These are phyloP conservation scores for Peucedramus taeniatus DNA, from an alignment of 2,113 vertebrate genomes.

Conservation along the genomic window DNA sequence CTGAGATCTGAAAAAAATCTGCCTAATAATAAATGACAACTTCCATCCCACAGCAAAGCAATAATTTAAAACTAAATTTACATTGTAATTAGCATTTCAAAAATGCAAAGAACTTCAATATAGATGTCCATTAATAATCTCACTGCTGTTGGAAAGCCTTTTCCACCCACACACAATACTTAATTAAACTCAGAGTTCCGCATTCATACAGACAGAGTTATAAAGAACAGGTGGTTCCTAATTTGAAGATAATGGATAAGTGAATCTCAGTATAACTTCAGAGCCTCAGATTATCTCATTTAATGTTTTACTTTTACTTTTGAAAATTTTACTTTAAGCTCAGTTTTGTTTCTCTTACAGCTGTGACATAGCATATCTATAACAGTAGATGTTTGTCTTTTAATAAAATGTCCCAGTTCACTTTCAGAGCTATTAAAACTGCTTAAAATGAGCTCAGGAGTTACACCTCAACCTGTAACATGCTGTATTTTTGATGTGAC, in stretches of 20 bases:
- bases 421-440: neutral
- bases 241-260: slow-evolving; percentile 68
- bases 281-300: slow-evolving; percentile 42
- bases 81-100: slow-evolving; percentile 80
- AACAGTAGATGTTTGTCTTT: neutral
- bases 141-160: slow-evolving; percentile 66
- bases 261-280: slow-evolving; percentile 51
- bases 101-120: slow-evolving; percentile 77
- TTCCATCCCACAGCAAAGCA: slow-evolving; percentile 70
- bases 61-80: slow-evolving; percentile 81
- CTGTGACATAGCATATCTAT: neutral
- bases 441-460: neutral
- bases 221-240: slow-evolving; percentile 73
- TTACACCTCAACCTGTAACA: neutral
- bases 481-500: neutral
- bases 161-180: slow-evolving; percentile 74
- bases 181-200: slow-evolving; percentile 77
- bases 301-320: slow-evolving; percentile 51
- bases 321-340: slow-evolving; percentile 45
- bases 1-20: neutral
- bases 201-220: slow-evolving; percentile 66
- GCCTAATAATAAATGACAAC: slow-evolving; percentile 67
- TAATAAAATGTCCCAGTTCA: neutral
- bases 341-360: slow-evolving; percentile 21
- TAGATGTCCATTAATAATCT: slow-evolving; percentile 80